Percentiles rank a stretch among this genome's conserved stretches.
Conservation (phyloP, 1,140 invertebrate species). For the Argopecten irradians region DNA sequence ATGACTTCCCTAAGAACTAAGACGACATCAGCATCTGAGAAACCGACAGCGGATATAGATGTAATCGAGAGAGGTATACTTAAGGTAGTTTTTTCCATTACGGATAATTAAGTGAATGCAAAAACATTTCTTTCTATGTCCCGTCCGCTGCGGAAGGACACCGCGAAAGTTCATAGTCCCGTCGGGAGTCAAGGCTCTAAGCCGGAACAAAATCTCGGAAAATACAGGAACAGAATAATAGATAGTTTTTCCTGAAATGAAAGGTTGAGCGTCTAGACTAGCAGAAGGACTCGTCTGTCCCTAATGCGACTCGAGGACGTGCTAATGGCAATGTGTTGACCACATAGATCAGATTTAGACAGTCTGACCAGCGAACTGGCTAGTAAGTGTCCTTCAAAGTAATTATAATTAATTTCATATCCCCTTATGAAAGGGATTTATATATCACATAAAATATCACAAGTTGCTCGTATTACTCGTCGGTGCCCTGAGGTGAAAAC, state of each 20-base stretch:
- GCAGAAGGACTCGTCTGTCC: not conserved
- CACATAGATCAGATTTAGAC: not conserved
- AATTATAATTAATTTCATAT: constrained; percentile 7
- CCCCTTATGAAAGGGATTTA: not conserved
- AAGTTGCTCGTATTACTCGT: too few relatives aligned
- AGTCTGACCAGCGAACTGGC: not conserved
- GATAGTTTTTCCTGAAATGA: not conserved
- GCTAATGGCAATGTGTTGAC: not conserved
- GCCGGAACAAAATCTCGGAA: not conserved
- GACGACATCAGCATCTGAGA: not conserved
- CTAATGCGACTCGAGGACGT: not conserved
- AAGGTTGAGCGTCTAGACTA: not conserved
- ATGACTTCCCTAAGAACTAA: not conserved
- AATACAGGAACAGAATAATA: not conserved
- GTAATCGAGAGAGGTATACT: too few relatives aligned
- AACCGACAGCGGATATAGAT: too few relatives aligned
- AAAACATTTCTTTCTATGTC: too few relatives aligned
- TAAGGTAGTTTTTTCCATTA: too few relatives aligned
- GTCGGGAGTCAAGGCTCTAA: not conserved
- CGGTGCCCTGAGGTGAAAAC: too few relatives aligned
- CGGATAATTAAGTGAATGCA: too few relatives aligned
- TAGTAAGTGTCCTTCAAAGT: not conserved
- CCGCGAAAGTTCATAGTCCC: not conserved
- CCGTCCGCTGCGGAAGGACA: not conserved
- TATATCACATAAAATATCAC: too few relatives aligned